A percentile compares a stretch with the other conserved stretches of the same genome.
Conservation (phyloP, 2,888 invertebrate genomes). For the Torymus auratus region DNA sequence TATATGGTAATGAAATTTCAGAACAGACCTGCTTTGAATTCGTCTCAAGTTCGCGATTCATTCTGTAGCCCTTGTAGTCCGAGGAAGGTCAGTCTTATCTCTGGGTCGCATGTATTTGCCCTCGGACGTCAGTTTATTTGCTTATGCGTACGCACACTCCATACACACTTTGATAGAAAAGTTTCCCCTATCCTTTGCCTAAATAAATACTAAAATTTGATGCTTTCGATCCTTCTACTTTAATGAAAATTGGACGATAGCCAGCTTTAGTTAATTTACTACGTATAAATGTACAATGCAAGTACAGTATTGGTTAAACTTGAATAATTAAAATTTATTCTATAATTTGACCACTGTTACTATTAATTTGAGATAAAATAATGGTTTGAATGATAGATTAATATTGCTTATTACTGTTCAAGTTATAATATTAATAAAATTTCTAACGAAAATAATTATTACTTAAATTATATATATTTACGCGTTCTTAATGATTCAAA, state of each 20-base stretch:
- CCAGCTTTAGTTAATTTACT: too few species aligned
- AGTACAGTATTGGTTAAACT: too few species aligned
- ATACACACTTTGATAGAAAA: constrained; percentile 62
- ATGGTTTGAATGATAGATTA: too few species aligned
- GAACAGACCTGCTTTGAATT: neutral
- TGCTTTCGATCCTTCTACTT: neutral
- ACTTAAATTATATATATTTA: too few species aligned
- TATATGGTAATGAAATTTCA: too few species aligned
- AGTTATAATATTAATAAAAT: too few species aligned
- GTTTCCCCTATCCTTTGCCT: constrained; percentile 36
- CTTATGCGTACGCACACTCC: constrained; percentile 73
- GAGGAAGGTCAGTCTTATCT: constrained; percentile 68
- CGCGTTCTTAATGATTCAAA: too few species aligned
- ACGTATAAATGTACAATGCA: too few species aligned
- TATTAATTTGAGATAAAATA: neutral
- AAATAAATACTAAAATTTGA: constrained; percentile 49
- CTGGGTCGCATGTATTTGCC: constrained; percentile 71
- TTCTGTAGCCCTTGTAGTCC: constrained; percentile 24
- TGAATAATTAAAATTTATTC: too few species aligned
- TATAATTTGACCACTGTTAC: neutral
- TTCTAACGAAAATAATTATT: too few species aligned
- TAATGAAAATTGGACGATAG: too few species aligned
- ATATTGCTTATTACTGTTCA: too few species aligned
- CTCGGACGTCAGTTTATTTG: constrained; percentile 71
- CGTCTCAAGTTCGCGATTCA: constrained; percentile 10